Conservation (phyloP, 2,113 vertebrate genomes). For the Rhizomys pruinosus region DNA sequence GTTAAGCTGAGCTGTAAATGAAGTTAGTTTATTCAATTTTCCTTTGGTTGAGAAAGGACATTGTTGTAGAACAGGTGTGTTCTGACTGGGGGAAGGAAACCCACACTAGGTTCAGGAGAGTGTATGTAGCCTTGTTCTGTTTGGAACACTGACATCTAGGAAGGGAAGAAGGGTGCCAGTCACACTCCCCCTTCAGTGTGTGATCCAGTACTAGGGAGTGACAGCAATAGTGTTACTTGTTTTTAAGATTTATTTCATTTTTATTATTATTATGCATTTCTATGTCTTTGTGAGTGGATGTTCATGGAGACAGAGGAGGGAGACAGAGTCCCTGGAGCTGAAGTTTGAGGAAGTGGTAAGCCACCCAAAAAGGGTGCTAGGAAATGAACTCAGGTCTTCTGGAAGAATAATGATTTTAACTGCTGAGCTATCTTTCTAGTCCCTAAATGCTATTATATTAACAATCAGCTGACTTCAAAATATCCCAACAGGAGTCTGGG, state of each 20-base stretch:
- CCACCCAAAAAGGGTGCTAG: too few species aligned
- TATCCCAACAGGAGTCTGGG: neutral
- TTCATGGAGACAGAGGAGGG: neutral
- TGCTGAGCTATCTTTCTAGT: too few species aligned
- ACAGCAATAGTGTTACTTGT: neutral
- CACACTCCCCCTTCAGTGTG: neutral
- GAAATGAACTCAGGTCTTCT: neutral
- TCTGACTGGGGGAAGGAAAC: neutral
- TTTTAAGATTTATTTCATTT: neutral
- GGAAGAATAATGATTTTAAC: neutral
- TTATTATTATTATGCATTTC: neutral
- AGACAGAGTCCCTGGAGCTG: neutral
- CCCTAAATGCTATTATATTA: neutral
- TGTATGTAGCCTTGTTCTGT: neutral
- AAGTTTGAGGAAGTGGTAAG: too few species aligned
- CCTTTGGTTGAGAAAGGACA: neutral
- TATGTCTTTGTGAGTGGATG: neutral
- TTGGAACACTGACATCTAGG: neutral
- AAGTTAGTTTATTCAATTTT: neutral
- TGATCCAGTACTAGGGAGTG: neutral
- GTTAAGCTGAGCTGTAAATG: neutral
- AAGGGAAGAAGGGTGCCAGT: neutral
- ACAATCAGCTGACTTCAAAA: neutral
- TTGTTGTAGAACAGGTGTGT: neutral
- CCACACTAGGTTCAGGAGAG: neutral